phyloP scores from a whole-genome alignment of 2,113 vertebrate genomes.

The Lasiurus cinereus region DNA sequence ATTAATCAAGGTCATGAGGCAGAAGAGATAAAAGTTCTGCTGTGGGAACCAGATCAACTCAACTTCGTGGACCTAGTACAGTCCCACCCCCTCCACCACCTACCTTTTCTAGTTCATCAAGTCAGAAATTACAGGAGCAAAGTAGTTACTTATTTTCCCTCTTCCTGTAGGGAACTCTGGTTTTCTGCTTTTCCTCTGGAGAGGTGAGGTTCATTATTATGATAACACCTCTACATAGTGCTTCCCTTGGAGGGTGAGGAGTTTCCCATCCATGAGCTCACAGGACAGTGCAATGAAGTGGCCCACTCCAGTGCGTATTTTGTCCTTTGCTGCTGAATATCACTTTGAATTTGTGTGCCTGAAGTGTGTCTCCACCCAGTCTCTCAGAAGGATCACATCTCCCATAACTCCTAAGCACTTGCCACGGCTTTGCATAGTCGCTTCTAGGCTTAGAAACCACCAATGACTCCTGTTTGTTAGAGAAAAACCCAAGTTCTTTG shows the following conservation, averaged over 20 bases:
- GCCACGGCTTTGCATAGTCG: neutral
- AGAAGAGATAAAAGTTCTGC: neutral
- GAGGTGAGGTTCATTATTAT: neutral
- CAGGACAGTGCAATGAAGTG: neutral
- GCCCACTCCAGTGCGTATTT: slow-evolving; percentile 19
- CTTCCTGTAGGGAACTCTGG: neutral
- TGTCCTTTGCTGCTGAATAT: slow-evolving; percentile 11
- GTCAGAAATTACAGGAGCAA: slow-evolving; percentile 10
- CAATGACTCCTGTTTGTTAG: slow-evolving; percentile 34
- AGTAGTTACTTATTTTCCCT: neutral
- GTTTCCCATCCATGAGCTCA: neutral
- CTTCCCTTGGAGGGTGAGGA: neutral
- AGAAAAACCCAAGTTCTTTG: slow-evolving; percentile 53
- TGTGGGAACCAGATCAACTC: neutral
- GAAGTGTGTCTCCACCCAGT: slow-evolving; percentile 33
- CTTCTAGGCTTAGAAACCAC: slow-evolving; percentile 28
- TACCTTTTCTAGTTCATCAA: neutral
- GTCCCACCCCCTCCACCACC: neutral
- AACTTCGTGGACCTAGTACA: neutral
- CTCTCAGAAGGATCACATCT: neutral
- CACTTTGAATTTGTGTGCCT: neutral
- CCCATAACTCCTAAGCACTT: neutral
- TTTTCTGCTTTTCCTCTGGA: neutral
- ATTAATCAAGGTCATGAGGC: neutral
- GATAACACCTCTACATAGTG: neutral